These are phyloP conservation scores for Papilio polytes DNA, from an alignment of 1,140 invertebrate genomes.

Conservation along the genomic window DNA sequence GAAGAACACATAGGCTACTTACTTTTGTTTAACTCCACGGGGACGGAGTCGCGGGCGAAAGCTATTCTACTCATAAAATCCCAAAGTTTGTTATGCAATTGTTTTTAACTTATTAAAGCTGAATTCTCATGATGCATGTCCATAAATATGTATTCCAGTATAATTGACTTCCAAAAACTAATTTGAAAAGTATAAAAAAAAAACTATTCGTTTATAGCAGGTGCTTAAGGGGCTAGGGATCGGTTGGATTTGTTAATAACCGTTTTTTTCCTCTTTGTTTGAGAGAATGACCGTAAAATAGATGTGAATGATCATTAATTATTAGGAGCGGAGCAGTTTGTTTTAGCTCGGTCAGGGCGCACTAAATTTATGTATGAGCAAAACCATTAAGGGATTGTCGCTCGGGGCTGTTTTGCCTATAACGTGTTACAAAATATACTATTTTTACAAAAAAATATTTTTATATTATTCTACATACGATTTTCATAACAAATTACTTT, in stretches of 20 bases:
- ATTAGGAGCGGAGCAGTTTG: conserved; percentile 71
- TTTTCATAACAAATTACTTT: neutral
- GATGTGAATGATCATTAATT: conserved; percentile 78
- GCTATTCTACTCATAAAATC: neutral
- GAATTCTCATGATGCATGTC: neutral
- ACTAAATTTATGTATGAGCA: conserved; percentile 74
- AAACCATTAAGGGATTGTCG: conserved; percentile 77
- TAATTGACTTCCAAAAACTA: conserved; percentile 20
- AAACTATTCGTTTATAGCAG: conserved; percentile 47
- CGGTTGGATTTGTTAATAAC: conserved; percentile 68
- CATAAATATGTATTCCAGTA: neutral
- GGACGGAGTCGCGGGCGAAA: too few species aligned
- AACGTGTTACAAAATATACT: conserved; percentile 45
- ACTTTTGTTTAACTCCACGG: too few species aligned
- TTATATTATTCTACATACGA: conserved; percentile 34
- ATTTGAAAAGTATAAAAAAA: conserved; percentile 30
- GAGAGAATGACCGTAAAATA: conserved; percentile 75
- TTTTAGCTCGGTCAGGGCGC: conserved; percentile 73
- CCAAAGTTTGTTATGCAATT: neutral
- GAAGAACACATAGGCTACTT: too few species aligned
- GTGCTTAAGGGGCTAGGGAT: conserved; percentile 50
- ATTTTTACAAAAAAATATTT: conserved; percentile 42
- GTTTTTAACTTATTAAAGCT: neutral
- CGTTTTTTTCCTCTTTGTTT: conserved; percentile 54
- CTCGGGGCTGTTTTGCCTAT: conserved; percentile 59